Evolutionary conservation across 2,797 vertebrate species (phyloP).

Genomic region (Rhyacichthys aspro): DNA sequence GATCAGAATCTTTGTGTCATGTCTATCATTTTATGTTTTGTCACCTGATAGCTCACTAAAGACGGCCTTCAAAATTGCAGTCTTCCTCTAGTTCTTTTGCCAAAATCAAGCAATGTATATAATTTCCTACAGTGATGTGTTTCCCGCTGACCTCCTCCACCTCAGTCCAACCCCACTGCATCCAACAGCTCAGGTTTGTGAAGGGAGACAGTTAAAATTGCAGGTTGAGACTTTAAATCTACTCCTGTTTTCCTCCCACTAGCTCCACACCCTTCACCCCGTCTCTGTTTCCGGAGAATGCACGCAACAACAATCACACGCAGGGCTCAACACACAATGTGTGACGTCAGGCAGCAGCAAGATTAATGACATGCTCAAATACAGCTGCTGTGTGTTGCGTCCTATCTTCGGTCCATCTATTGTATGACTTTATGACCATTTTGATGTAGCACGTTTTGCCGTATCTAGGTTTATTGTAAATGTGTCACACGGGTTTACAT

Average conservation of each 20-base stretch:
- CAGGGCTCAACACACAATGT: not conserved
- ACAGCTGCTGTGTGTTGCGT: not conserved
- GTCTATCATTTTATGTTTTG: no score
- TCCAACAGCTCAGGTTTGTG: not conserved
- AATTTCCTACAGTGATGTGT: not conserved
- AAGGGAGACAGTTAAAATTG: constrained; percentile 12
- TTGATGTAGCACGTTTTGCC: not conserved
- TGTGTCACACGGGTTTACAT: not conserved
- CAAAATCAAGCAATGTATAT: not conserved
- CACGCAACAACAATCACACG: not conserved
- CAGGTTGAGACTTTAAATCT: constrained; percentile 13
- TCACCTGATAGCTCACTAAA: not conserved
- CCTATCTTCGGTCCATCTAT: not conserved
- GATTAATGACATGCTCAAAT: constrained; percentile 8
- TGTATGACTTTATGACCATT: not conserved
- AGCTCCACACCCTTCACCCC: not conserved
- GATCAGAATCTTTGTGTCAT: not conserved
- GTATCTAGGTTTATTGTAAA: not conserved
- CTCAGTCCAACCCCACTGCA: not conserved
- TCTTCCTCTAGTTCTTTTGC: no score
- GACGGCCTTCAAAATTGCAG: no score
- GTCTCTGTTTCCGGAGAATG: not conserved
- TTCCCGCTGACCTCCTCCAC: not conserved
- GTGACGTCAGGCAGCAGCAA: constrained; percentile 1
- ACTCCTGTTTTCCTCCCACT: constrained; percentile 12